Evolutionary conservation across 2,888 invertebrate genomes (phyloP), one percentile per base, ranked within the genome.

Genomic region (Tineola bisselliella): DNA sequence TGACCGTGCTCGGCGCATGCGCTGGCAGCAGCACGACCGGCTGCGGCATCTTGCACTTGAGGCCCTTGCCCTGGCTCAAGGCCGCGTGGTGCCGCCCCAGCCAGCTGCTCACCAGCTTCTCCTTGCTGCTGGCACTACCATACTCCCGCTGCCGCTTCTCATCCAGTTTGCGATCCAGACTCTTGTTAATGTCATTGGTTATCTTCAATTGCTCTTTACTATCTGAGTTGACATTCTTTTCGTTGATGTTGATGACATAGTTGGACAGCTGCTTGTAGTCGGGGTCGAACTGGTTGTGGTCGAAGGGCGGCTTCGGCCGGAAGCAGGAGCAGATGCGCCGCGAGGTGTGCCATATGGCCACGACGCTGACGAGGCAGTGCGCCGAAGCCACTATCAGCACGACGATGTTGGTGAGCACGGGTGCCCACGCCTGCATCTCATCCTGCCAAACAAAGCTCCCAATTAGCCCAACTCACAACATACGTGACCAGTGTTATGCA

Each of bases 341-440:
- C 57, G 89, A 87, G 25, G 88, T 77, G 70, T 87, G 87, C 76
- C 88, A 90, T 63, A 89, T 84, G 65, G 83, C 81, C 61, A 87
- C 68, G 61, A 88, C 76, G 65, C 89, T 87, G 44, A 88, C 81
- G 63, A 89, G 70, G 70, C 89, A 90, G 74, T 91, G 90, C 15
- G 89, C 79, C 0, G 84, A 73, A 10, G 90, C 89, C 18, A 89
- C 84, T 64, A 91, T 79, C 58, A 92, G 83, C 6, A 92, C 76
- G 0, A 89, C 90, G 62, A 90, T 87, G 77, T 91, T 91, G 11
- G 90, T 88, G 30, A 91, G 75, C 56, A 92, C 84, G 0, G 90
- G 89, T 1, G 89, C 86, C 90, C 90, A 90, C 0, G 86, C 87
- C 64, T 79, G 77, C 82, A 81, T 82, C 66, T 87, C 89, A 73